Base-by-base conservation (phyloP, 1,140 invertebrate species). In the Drosophila malerkotliana region DNA sequence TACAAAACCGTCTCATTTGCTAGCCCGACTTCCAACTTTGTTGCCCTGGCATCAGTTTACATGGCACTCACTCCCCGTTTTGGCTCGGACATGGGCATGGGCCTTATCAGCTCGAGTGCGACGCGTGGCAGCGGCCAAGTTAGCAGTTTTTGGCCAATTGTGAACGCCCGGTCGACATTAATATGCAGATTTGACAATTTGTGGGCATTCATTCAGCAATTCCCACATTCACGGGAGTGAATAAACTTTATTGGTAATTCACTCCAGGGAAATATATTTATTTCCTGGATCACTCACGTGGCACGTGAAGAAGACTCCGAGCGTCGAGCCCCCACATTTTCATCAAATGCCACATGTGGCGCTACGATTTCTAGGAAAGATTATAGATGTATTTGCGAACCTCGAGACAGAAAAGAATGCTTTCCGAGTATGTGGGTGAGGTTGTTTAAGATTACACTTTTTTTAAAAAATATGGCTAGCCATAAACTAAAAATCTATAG, bases 121-220 rank as follows among this genome's bases (percentile, higher is more conserved):
- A 39, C 79, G 79, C 79, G 79, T 83, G 79, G 79, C 79, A 69
- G 12, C 48, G 37, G 74, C 68, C 60, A 57, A 79, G 57, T 76
- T 77, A 51, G 66, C 57, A 62, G 21, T 74, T 64, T 64, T 80
- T 56, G 18, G 21, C 4, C 39, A n/a, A 37, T 37, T 37, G 41
- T 44, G n/a, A 44, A 51, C 58, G 37, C 15, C 24, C 12, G 58
- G 1, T 28, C 18, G 6, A 21, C 52, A 37, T 54, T 47, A 45
- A 48, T 48, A 68, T 69, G 66, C 66, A 57, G 5, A 18, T 41
- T 69, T n/a, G 15, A 12, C 62, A 9, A 8, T 56, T 56, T 8
- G 30, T 37, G 18, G 41, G 49, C 18, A 39, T 69, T 69, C 63
- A 69, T 69, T 69, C 24, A 69, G 32, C 30, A 30, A 68, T 69